Base-by-base conservation (phyloP, 2,888 invertebrate genomes). In the Leptarthrus brevirostris region DNA sequence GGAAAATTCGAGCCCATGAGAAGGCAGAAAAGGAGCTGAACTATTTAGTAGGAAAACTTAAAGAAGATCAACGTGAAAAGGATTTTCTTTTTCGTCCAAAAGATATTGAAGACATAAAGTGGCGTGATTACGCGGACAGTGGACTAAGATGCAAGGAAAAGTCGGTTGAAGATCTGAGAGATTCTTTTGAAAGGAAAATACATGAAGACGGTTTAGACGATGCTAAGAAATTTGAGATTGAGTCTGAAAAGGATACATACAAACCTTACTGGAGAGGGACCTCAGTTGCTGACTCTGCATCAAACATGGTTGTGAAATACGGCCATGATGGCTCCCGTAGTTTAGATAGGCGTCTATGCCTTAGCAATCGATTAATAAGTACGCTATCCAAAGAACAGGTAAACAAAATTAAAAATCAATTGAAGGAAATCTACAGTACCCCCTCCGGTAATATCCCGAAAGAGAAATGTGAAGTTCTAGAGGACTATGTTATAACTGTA, bases 381-480 rank as follows among this genome's bases (percentile, higher is more conserved):
- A 94, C 94, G 79, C 85, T 95, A 52, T 93, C 94, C 0, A 90
- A 92, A 85, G 93, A 95, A 77, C 94, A 95, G 85, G 91, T 94
- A 0, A 90, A 90, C 79, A 91, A 92, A 24, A 86, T 95, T 49
- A 94, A 93, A 82, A 89, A 89, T 78, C 94, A 94, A 81, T 83
- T 95, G 0, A 91, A 91, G 78, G 93, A 94, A 77, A 94, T 95
- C 75, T 95, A 94, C 78, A 91, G 92, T 66, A 89, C 87, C 0
- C 74, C 79, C 0, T 86, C 86, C 79, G 79, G 75, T 58, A 73
- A 76, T 1, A 78, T 84, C 4, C 78, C 82, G 70, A 78, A 73
- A 24, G 80, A 79, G 54, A 86, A 84, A 79, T 85, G 85, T 40
- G 77, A 81, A 66, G 74, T 80, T 1, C 79, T 81, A 72, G 85